Conservation (phyloP, 2,888 invertebrate genomes). For the Watsonalla binaria region DNA sequence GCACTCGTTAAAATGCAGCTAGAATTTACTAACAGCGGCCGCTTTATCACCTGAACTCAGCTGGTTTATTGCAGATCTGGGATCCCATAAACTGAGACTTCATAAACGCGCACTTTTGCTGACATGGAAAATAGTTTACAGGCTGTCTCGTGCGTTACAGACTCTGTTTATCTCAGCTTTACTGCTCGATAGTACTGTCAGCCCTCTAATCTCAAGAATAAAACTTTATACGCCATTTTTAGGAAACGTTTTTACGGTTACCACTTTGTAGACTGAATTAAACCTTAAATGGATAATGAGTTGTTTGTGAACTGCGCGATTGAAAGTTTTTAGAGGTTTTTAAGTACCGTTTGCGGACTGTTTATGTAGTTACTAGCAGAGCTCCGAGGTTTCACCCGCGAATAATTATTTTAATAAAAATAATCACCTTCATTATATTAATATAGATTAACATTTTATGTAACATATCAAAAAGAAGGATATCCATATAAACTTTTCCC, state of each 20-base stretch:
- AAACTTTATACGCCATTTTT: constrained; percentile 71
- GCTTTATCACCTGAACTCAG: constrained; percentile 65
- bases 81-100: constrained; percentile 47
- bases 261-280: constrained; percentile 67
- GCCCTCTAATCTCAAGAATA: constrained; percentile 69
- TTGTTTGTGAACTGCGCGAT: constrained; percentile 57
- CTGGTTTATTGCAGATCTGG: constrained; percentile 42
- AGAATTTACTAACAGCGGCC: constrained; percentile 55
- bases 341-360: constrained; percentile 22
- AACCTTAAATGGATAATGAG: constrained; percentile 66
- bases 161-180: constrained; percentile 64
- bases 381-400: too few relatives aligned
- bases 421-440: too few relatives aligned
- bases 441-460: too few relatives aligned
- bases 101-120: constrained; percentile 69
- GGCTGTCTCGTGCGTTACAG: constrained; percentile 53
- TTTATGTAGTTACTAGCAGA: not conserved
- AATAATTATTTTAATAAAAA: too few relatives aligned
- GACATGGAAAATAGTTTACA: constrained; percentile 76
- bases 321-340: constrained; percentile 64
- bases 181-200: constrained; percentile 51
- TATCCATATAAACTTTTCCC: too few relatives aligned
- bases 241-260: constrained; percentile 60
- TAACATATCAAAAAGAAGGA: too few relatives aligned
- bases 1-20: constrained; percentile 65